Percentiles rank a stretch among this genome's conserved stretches.
Conservation (phyloP, 2,797 vertebrate species). For the Glyptemys insculpta region DNA sequence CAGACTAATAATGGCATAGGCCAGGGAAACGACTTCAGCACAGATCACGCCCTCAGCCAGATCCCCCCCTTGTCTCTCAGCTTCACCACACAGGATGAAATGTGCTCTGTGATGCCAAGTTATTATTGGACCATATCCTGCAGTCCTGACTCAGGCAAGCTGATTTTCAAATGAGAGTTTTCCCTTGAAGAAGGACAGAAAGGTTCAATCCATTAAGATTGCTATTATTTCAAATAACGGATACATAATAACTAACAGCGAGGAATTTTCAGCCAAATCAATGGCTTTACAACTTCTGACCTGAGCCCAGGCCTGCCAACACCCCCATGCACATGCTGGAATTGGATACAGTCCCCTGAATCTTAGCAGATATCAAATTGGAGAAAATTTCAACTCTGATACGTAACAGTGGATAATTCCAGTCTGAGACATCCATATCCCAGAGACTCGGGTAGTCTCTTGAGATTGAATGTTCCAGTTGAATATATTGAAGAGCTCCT, state of each 20-base stretch:
- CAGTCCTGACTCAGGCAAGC: too few relatives aligned
- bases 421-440: neutral
- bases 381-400: neutral
- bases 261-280: neutral
- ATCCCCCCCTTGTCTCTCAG: neutral
- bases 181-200: neutral
- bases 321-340: neutral
- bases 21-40: too few relatives aligned
- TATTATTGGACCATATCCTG: too few relatives aligned
- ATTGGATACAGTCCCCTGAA: neutral
- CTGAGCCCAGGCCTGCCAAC: neutral
- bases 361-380: neutral
- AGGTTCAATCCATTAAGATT: too few relatives aligned
- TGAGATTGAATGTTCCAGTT: conserved; percentile 12
- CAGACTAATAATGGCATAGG: too few relatives aligned
- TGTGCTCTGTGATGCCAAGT: too few relatives aligned
- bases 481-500: conserved; percentile 36
- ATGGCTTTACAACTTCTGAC: neutral
- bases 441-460: neutral
- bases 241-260: neutral
- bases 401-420: neutral
- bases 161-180: too few relatives aligned
- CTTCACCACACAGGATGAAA: neutral
- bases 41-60: neutral
- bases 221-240: too few relatives aligned